Base-by-base conservation (phyloP, 2,888 invertebrate genomes). In the Calameuta idolon region DNA sequence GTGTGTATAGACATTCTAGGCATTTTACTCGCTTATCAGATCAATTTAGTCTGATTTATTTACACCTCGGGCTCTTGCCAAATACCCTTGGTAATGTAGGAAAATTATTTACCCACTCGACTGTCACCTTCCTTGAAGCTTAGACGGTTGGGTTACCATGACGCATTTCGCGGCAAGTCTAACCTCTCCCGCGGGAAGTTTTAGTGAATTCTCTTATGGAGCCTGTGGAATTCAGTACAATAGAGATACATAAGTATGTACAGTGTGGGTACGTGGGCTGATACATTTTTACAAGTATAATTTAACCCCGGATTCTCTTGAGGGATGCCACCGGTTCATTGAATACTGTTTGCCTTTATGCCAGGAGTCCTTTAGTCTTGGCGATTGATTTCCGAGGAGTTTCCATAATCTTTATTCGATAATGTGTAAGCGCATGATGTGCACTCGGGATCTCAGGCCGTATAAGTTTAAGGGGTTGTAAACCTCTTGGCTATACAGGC, bases 371-470 rank as follows among this genome's bases (percentile, higher is more conserved):
- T 23, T 55, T 55, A 55, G 55, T 55, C 55, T 23, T 9, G 23
- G 23, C 55, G 23, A 55, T 55, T 55, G 55, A 55, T 55, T 55
- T 55, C 15, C 55, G 55, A 79, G 75, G 81, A 81, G 80, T 81
- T 81, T 86, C 83, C 87, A 86, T 88, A 88, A 88, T 83, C 84
- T 83, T 79, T 84, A 85, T 85, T 85, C 87, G 87, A 87, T 88
- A 87, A 87, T 88, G 88, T 85, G 83, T 81, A 55, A 23, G 77
- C 81, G 80, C 81, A 85, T 81, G 85, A 69, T 80, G 80, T 76
- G 79, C 81, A 79, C 77, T 55, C 74, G 80, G 75, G 76, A 77
- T 77, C 76, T 75, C 75, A 55, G 15, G 79, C 79, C 78, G 79
- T 81, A 82, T 83, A 82, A 81, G 84, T 83, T 86, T 85, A 83